phyloP scores from a whole-genome alignment of 2,888 invertebrate genomes.

The Drosophila silvestris region DNA sequence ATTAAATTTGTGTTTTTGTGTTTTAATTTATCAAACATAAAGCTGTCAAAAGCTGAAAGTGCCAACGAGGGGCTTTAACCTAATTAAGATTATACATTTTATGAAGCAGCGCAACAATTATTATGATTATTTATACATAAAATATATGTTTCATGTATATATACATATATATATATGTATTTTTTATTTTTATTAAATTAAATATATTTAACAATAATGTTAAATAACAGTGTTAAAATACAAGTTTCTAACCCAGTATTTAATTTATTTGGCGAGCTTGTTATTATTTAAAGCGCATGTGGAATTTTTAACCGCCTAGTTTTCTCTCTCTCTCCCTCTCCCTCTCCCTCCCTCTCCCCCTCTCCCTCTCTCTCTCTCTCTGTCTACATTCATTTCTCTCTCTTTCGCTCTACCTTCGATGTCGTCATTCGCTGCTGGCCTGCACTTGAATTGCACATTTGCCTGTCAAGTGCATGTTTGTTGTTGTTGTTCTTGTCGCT shows the following conservation, averaged over 20 bases:
- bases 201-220: neutral
- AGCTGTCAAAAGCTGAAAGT: neutral
- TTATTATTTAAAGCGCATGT: conserved; percentile 61
- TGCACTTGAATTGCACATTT: conserved; percentile 68
- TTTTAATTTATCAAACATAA: neutral
- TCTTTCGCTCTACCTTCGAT: neutral
- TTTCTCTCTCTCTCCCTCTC: conserved; percentile 11
- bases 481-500: conserved; percentile 45
- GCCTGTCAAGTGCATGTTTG: conserved; percentile 62
- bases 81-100: neutral
- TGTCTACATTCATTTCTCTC: neutral
- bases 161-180: too few species aligned
- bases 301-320: conserved; percentile 56
- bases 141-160: neutral
- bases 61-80: neutral
- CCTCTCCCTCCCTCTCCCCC: neutral
- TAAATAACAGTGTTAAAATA: neutral
- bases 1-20: neutral
- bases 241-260: neutral
- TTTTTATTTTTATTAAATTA: neutral
- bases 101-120: neutral
- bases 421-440: conserved; percentile 37
- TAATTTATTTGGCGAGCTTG: conserved; percentile 30
- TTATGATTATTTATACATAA: neutral
- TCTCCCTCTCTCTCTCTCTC: neutral